Conservation (phyloP, 2,888 invertebrate species). For the Nomada goodeniana region DNA sequence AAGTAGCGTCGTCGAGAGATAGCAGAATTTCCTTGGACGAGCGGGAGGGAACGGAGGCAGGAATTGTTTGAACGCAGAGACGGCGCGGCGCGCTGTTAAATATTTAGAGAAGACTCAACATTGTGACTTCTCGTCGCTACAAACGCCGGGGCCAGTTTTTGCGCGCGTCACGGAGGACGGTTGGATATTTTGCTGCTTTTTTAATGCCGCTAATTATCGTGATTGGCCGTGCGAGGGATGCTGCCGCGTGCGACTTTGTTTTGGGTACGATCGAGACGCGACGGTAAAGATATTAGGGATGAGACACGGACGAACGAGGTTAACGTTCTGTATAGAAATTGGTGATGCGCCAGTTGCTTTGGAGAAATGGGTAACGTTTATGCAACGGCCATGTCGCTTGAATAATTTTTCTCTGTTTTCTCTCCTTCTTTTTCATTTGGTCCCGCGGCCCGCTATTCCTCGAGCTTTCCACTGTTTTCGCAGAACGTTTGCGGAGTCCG, state of each 20-base stretch:
- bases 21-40: constrained; percentile 10
- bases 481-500: constrained; percentile 7
- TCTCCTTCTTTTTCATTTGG: background rate
- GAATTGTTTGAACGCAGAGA: constrained; percentile 29
- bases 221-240: too few species aligned
- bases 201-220: background rate
- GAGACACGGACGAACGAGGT: background rate
- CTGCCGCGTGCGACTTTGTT: too few species aligned
- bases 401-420: background rate
- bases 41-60: constrained; percentile 11
- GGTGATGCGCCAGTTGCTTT: background rate
- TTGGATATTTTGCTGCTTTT: background rate
- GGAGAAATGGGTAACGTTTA: constrained; percentile 34
- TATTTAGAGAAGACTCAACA: constrained; percentile 48
- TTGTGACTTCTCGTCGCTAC: constrained; percentile 12
- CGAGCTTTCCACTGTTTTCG: constrained; percentile 4
- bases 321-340: constrained; percentile 3
- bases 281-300: background rate
- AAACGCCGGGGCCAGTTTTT: background rate
- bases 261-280: background rate
- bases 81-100: constrained; percentile 29
- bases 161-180: background rate
- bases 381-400: constrained; percentile 1
- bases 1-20: constrained; percentile 10
- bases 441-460: background rate